phyloP scores from a whole-genome alignment of 1,140 invertebrate genomes.

The Camponotus floridanus region DNA sequence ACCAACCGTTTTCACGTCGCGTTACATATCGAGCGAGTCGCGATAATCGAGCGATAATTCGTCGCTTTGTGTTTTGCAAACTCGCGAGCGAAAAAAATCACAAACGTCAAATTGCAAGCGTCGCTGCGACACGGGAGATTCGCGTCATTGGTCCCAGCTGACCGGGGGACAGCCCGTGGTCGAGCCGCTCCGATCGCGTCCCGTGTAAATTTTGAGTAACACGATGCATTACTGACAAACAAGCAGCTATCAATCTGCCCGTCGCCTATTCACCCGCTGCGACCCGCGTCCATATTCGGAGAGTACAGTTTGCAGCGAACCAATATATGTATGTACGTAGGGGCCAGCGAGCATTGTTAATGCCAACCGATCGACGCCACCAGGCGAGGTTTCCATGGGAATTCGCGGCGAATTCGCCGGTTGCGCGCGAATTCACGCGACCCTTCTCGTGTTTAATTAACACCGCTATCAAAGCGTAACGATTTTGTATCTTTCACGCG shows the following conservation, averaged over 20 bases:
- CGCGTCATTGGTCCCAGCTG: background rate
- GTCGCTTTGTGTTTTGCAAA: background rate
- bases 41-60: constrained; percentile 19
- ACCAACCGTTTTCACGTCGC: background rate
- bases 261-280: constrained; percentile 39
- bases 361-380: constrained; percentile 54
- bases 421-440: constrained; percentile 54
- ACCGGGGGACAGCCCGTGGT: background rate
- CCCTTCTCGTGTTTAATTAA: constrained; percentile 74
- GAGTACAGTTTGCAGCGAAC: constrained; percentile 45
- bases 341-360: constrained; percentile 56
- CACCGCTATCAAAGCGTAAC: constrained; percentile 54
- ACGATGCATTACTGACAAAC: constrained; percentile 54
- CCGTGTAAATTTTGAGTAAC: constrained; percentile 59
- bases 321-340: constrained; percentile 50
- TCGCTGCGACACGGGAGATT: background rate
- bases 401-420: constrained; percentile 53
- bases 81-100: background rate
- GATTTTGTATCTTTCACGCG: constrained; percentile 68
- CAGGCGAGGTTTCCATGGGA: constrained; percentile 61
- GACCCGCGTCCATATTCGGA: constrained; percentile 32
- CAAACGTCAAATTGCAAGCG: background rate
- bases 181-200: constrained; percentile 1
- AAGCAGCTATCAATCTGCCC: constrained; percentile 48
- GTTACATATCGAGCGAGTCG: constrained; percentile 37